These are phyloP conservation scores for Uloborus plumipes DNA, from an alignment of 2,888 invertebrate genomes.

Conservation along the genomic window DNA sequence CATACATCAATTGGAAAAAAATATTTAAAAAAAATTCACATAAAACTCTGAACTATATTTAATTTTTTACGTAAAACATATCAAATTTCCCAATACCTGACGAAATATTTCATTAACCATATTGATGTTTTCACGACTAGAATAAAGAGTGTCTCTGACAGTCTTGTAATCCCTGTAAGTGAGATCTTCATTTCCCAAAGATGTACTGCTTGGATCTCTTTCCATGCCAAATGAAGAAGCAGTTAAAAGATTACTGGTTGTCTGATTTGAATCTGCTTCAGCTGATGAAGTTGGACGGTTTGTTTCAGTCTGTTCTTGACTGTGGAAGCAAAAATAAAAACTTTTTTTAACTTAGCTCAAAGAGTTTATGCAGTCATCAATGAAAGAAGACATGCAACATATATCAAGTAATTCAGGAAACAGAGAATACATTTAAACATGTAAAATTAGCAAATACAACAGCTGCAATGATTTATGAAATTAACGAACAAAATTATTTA, in stretches of 20 bases:
- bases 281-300: constrained; percentile 53
- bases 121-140: constrained; percentile 90
- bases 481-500: too few species aligned
- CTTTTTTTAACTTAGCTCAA: too few species aligned
- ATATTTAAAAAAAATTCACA: too few species aligned
- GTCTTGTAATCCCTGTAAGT: constrained; percentile 47
- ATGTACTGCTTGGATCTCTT: constrained; percentile 51
- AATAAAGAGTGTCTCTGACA: constrained; percentile 89
- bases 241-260: constrained; percentile 39
- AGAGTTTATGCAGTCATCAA: neutral
- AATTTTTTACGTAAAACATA: too few species aligned
- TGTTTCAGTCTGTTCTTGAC: constrained; percentile 58
- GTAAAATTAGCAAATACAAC: too few species aligned
- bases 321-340: neutral
- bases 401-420: neutral
- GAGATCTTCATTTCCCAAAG: constrained; percentile 51
- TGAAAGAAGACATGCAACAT: neutral
- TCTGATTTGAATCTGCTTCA: constrained; percentile 38
- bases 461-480: too few species aligned
- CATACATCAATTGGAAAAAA: too few species aligned
- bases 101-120: constrained; percentile 94
- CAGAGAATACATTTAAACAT: neutral
- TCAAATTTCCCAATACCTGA: constrained; percentile 74
- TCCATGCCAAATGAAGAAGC: constrained; percentile 41
- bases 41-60: too few species aligned